Conservation (phyloP, 1,140 invertebrate species). For the Brachionus angularis region DNA sequence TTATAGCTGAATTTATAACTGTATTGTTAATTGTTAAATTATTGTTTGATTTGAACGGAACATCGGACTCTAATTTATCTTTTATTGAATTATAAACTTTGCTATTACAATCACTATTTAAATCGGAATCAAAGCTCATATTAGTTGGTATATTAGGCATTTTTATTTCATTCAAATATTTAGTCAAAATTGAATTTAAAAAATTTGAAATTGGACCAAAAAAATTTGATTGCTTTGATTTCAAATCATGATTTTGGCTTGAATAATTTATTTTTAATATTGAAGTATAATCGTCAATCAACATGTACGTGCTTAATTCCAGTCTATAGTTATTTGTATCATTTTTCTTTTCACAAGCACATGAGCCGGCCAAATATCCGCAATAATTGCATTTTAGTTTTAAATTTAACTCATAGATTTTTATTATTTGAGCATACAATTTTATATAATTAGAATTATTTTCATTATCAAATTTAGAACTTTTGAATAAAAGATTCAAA, state of each 20-base stretch:
- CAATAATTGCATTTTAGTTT: conserved; percentile 18
- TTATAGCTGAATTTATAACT: conserved; percentile 7
- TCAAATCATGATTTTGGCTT: conserved; percentile 6
- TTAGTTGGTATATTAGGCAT: not conserved
- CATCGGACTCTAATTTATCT: not conserved
- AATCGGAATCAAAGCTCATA: not conserved
- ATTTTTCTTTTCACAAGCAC: conserved; percentile 4
- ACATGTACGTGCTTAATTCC: not conserved
- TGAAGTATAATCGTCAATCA: conserved; percentile 39
- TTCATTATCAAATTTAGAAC: not conserved
- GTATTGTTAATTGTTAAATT: conserved; percentile 24
- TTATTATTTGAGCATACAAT: conserved; percentile 18
- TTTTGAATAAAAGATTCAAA: conserved; percentile 3
- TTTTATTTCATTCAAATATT: conserved; percentile 14
- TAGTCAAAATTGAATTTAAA: not conserved
- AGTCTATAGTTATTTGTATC: not conserved
- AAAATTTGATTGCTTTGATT: conserved; percentile 33
- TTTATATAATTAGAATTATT: not conserved
- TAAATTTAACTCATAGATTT: conserved; percentile 37
- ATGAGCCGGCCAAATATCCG: not conserved
- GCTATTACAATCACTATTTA: not conserved
- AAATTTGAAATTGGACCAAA: not conserved
- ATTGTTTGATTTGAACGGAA: not conserved
- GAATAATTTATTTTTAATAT: conserved; percentile 1
- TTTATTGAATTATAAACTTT: conserved; percentile 8